Base-by-base conservation (phyloP, 2,113 vertebrate species). In the Oplegnathus fasciatus region DNA sequence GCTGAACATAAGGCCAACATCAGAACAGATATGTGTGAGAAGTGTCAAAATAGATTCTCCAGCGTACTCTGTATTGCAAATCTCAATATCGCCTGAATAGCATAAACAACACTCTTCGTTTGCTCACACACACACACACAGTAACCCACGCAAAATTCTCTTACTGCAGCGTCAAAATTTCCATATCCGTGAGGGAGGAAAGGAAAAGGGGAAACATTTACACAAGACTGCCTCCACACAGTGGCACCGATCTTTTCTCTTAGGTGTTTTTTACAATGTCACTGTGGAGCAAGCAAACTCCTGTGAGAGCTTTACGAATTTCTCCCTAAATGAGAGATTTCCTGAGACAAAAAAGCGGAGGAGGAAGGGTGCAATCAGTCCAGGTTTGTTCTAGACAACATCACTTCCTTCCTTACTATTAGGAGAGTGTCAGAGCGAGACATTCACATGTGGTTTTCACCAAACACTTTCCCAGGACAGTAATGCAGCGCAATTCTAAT, bases 341-440 rank as follows among this genome's bases (percentile, higher is more conserved):
- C 86, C 89, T 86, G 80, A 89, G 80, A 90, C 70, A 87, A 88
- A 89, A 91, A 86, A 85, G 86, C 85, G 50, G 78, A 88, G 85
- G 80, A 91, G 90, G 89, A 94, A 94, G 91, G 90, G 77, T 89
- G 93, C 92, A 95, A 95, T 95, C 93, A 95, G 91, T 89, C 89
- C 90, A 94, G 94, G 93, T 95, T 94, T 95, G 93, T 95, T 94
- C 91, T 55, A 89, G 87, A 88, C 87, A 93, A 88, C 92, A 90
- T 93, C 90, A 77, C 91, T 95, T 95, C 94, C 94, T 95, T 92
- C 93, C 93, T 92, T 81, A 89, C 77, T 73, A 75, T 88, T 78
- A 87, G 88, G 75, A 89, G 67, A 80, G 93, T 91, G 89, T 93
- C 88, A 90, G 78, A 90, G 90, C 58, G 77, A 92, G 85, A 91